Conservation (phyloP, 2,888 invertebrate genomes). For the Caenorhabditis wallacei region DNA sequence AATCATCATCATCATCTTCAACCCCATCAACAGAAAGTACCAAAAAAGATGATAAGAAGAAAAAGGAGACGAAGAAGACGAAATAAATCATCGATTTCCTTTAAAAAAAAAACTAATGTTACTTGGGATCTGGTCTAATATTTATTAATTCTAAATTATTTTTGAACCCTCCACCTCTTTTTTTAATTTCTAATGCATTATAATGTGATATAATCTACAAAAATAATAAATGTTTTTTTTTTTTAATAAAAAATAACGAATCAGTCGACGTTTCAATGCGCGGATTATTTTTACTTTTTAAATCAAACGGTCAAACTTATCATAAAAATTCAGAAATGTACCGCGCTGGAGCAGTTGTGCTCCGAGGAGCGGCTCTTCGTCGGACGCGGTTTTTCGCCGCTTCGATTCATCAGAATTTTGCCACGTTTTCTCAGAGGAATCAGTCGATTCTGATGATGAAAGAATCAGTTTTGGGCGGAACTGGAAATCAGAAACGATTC, state of each 20-base stretch:
- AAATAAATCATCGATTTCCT: slow-evolving; percentile 35
- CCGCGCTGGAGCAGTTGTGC: slow-evolving; percentile 41
- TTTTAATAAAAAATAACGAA: background rate
- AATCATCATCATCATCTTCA: background rate
- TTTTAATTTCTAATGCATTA: too few species aligned
- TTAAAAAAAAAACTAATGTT: background rate
- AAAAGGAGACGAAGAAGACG: slow-evolving; percentile 64
- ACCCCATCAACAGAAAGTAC: slow-evolving; percentile 15
- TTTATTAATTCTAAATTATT: slow-evolving; percentile 19
- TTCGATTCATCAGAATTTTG: slow-evolving; percentile 27
- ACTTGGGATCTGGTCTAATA: slow-evolving; percentile 31
- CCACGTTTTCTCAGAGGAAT: slow-evolving; percentile 20
- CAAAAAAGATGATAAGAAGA: slow-evolving; percentile 17
- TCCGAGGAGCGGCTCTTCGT: slow-evolving; percentile 36
- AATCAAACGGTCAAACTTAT: background rate
- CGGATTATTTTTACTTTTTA: slow-evolving; percentile 22
- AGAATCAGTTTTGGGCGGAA: background rate
- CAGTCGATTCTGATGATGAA: slow-evolving; percentile 9
- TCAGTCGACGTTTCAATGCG: slow-evolving; percentile 34
- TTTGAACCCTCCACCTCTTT: background rate
- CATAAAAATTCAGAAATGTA: slow-evolving; percentile 42
- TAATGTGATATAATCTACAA: slow-evolving; percentile 3
- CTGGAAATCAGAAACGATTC: slow-evolving; percentile 11
- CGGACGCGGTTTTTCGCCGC: slow-evolving; percentile 31
- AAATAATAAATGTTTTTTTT: slow-evolving; percentile 18